phyloP scores from a whole-genome alignment of 2,888 invertebrate species.

The Perithous albicinctus region DNA sequence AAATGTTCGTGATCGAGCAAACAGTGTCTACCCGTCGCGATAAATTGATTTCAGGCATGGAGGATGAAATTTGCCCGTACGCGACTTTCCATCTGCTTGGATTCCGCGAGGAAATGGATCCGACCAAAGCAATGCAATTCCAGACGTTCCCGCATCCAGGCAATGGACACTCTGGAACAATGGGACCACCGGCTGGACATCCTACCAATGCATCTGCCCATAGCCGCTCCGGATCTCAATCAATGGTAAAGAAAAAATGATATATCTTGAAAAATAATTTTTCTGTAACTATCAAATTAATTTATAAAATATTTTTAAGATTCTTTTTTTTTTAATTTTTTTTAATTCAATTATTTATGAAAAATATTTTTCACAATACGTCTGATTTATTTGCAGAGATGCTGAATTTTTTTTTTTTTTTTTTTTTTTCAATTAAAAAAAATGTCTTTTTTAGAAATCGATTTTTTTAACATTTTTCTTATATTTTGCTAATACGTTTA shows the following conservation, averaged over 20 bases:
- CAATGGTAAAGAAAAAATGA: slow-evolving; percentile 89
- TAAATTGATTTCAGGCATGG: slow-evolving; percentile 90
- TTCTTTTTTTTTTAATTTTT: too few species aligned
- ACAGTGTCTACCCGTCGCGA: slow-evolving; percentile 79
- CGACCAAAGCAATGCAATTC: slow-evolving; percentile 95
- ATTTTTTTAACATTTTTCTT: background rate
- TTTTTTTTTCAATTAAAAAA: too few species aligned
- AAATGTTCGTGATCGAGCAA: slow-evolving; percentile 44
- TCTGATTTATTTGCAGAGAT: too few species aligned
- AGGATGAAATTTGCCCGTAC: slow-evolving; percentile 98
- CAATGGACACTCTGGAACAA: slow-evolving; percentile 92
- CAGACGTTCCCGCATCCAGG: slow-evolving; percentile 93
- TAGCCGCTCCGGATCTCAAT: slow-evolving; percentile 95
- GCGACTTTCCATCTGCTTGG: slow-evolving; percentile 98
- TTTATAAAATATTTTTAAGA: too few species aligned
- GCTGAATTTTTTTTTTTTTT: too few species aligned
- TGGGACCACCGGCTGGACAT: slow-evolving; percentile 91
- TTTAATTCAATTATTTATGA: too few species aligned
- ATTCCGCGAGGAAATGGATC: slow-evolving; percentile 98
- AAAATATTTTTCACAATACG: too few species aligned
- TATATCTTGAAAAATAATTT: background rate
- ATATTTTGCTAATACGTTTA: too few species aligned
- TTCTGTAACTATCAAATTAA: too few species aligned
- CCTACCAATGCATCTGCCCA: slow-evolving; percentile 91
- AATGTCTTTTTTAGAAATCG: too few species aligned